Evolutionary conservation across 2,113 vertebrate genomes (phyloP).

Genomic region (Acrocephalus kingi): DNA sequence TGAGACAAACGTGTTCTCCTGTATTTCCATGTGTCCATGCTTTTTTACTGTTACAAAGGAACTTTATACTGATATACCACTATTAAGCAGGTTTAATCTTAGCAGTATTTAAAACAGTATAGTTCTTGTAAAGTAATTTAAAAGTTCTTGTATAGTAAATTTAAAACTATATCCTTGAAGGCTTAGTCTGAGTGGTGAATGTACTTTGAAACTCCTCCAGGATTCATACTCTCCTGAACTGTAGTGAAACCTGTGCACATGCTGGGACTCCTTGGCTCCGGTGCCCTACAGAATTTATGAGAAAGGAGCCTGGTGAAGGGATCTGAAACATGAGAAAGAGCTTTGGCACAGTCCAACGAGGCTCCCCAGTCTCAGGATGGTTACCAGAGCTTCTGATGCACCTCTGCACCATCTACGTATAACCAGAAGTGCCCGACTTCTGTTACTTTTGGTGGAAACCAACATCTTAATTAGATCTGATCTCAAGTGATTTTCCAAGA

Average conservation of each 20-base stretch:
- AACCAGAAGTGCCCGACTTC: neutral
- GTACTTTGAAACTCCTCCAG: neutral
- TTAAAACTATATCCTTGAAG: neutral
- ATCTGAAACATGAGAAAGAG: neutral
- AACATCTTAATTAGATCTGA: neutral
- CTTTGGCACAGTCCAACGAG: neutral
- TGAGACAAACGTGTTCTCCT: neutral
- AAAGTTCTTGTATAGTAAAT: too few relatives aligned
- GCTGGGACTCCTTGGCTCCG: neutral
- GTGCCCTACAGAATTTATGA: neutral
- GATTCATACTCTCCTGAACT: neutral
- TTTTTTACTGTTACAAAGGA: neutral
- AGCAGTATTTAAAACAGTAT: neutral
- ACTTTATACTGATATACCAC: neutral
- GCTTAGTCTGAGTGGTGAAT: neutral
- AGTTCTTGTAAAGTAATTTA: too few relatives aligned
- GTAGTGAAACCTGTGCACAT: rapidly evolving
- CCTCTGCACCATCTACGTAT: neutral
- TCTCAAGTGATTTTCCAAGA: neutral
- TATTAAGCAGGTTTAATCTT: neutral
- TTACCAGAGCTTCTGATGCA: neutral
- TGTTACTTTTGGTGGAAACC: neutral
- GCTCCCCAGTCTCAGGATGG: neutral
- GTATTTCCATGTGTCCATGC: rapidly evolving
- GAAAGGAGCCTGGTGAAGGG: neutral